A percentile compares a stretch with the other conserved stretches of the same genome.
phyloP scores from a whole-genome alignment of 2,888 invertebrate genomes.

The Lochmaea capreae region DNA sequence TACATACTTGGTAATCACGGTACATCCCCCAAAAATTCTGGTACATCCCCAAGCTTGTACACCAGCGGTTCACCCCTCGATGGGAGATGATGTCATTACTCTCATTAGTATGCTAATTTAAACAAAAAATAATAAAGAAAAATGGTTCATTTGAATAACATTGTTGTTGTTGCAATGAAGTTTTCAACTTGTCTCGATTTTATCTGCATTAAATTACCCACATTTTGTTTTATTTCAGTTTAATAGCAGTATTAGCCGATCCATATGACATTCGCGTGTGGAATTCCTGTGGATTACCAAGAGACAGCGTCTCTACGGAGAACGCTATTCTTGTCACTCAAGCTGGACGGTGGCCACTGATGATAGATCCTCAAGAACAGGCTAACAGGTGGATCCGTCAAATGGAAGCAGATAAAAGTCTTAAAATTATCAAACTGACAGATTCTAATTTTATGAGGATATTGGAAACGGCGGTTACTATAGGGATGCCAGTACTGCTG shows the following conservation, averaged over 20 bases:
- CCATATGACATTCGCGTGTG: constrained; percentile 89
- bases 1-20: no score
- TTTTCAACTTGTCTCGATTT: no score
- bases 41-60: no score
- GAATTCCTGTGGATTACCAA: constrained; percentile 90
- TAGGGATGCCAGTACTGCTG: constrained; percentile 87
- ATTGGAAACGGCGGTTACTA: constrained; percentile 84
- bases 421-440: constrained; percentile 83
- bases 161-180: no score
- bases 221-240: constrained; percentile 67
- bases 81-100: no score
- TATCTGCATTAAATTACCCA: background rate
- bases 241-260: constrained; percentile 80
- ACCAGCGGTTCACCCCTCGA: no score
- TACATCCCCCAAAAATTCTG: no score
- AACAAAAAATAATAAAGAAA: no score
- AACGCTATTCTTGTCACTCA: constrained; percentile 91
- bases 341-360: constrained; percentile 87
- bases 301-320: constrained; percentile 89
- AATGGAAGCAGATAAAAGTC: constrained; percentile 81
- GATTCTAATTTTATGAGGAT: constrained; percentile 81
- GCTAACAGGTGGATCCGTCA: constrained; percentile 93
- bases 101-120: no score
- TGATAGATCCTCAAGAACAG: constrained; percentile 97
- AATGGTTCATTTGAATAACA: no score